A percentile compares a stretch with the other conserved stretches of the same genome.
These are phyloP conservation scores for Tyto alba DNA, from an alignment of 2,113 vertebrate species.

Conservation along the genomic window DNA sequence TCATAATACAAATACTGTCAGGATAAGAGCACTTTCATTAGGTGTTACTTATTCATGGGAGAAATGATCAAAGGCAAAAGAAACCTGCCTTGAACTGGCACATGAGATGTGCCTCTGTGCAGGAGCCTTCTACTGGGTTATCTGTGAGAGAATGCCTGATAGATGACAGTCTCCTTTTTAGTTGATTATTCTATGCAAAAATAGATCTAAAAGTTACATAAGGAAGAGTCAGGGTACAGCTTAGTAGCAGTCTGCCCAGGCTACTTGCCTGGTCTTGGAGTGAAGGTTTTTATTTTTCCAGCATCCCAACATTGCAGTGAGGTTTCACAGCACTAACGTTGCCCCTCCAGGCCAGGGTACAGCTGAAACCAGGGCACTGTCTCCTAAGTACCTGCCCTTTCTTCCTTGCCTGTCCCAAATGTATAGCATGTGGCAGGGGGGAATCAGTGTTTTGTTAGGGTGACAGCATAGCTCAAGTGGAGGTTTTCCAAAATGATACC, in stretches of 20 bases:
- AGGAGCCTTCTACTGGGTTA: neutral
- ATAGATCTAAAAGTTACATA: neutral
- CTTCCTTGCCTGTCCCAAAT: neutral
- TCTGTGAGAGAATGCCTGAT: neutral
- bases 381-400: neutral
- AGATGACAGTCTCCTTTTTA: neutral
- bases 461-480: neutral
- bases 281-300: neutral
- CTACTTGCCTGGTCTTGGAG: neutral
- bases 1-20: neutral
- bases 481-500: neutral
- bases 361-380: neutral
- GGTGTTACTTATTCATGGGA: constrained; percentile 10
- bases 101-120: neutral
- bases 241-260: neutral
- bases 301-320: neutral
- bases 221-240: neutral
- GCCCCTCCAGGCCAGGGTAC: neutral
- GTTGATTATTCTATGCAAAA: neutral
- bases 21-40: neutral
- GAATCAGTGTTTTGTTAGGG: neutral
- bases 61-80: neutral
- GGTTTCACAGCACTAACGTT: neutral
- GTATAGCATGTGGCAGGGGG: neutral
- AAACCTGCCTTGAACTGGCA: neutral